Conservation (phyloP, 2,888 invertebrate species). For the Sialis lutaria region DNA sequence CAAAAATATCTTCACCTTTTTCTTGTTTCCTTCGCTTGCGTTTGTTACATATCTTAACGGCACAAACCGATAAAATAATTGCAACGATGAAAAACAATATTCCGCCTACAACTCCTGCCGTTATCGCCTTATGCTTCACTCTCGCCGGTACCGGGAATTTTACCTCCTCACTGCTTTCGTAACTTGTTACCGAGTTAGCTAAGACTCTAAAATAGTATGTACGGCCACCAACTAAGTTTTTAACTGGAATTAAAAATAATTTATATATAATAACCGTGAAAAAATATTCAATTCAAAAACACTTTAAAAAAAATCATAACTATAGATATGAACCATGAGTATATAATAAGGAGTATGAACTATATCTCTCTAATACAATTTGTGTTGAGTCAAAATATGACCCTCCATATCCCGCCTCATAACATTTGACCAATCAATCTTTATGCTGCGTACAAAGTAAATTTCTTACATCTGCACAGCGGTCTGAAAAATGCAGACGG, state of each 20-base stretch:
- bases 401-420: too few relatives aligned
- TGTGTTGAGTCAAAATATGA: too few relatives aligned
- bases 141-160: constrained; percentile 79
- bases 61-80: constrained; percentile 91
- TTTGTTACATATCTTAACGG: constrained; percentile 96
- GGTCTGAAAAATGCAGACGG: too few relatives aligned
- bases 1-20: constrained; percentile 54
- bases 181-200: constrained; percentile 73
- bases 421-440: too few relatives aligned
- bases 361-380: too few relatives aligned
- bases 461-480: too few relatives aligned
- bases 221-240: constrained; percentile 78
- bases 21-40: constrained; percentile 92
- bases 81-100: constrained; percentile 95
- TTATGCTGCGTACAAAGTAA: too few relatives aligned
- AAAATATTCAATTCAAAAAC: too few relatives aligned
- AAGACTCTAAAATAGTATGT: constrained; percentile 85
- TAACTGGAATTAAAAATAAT: constrained; percentile 38
- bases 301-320: too few relatives aligned
- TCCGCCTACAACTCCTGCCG: constrained; percentile 91
- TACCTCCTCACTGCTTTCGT: constrained; percentile 74
- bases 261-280: too few relatives aligned
- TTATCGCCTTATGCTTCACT: constrained; percentile 88
- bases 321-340: too few relatives aligned
- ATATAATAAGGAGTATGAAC: too few relatives aligned